Base-by-base conservation (phyloP, 2,113 vertebrate species). In the Seriola dumerili region DNA sequence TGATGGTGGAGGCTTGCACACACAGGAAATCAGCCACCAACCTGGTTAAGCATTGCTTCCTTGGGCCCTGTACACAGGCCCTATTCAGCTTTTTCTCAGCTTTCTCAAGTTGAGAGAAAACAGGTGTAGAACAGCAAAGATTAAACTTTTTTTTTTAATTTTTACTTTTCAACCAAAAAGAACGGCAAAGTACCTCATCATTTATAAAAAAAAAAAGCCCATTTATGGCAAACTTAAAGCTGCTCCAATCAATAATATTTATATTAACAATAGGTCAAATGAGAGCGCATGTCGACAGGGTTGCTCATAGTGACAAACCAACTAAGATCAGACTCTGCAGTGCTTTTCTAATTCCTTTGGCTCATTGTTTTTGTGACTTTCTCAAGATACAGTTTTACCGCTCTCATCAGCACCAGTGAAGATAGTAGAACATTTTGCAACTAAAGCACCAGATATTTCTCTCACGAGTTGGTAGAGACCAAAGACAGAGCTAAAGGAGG, bases 11-110 rank as follows among this genome's bases (percentile, higher is more conserved):
- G 54, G 70, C 59, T n/a, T 46, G 59, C 58, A 69, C 71, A 58
- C 81, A 68, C 76, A 89, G 83, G 78, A 91, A 88, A 84, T 85
- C 89, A 61, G 74, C 76, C 46, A 67, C 54, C 66, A 69, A 0
- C 48, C 76, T 82, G 76, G 91, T 91, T 90, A 87, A 81, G 59
- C 66, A 88, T 76, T 78, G 61, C 71, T 58, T 62, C 42, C 34
- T 55, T 10, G 23, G 57, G 50, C 38, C 81, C 67, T 74, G 62
- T 61, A 32, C 66, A 81, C 44, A 76, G 72, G 55, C 58, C 42
- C 2, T 54, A 48, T 46, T 66, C 38, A 79, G 48, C 13, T 25
- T 14, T 68, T 17, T 16, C 34, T 6, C 65, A 50, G 34, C 25
- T 14, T 32, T 48, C 14, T 66, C 64, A 25, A 46, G 63, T 16